Conservation (phyloP, 2,113 vertebrate species). For the Callaeas wilsoni region DNA sequence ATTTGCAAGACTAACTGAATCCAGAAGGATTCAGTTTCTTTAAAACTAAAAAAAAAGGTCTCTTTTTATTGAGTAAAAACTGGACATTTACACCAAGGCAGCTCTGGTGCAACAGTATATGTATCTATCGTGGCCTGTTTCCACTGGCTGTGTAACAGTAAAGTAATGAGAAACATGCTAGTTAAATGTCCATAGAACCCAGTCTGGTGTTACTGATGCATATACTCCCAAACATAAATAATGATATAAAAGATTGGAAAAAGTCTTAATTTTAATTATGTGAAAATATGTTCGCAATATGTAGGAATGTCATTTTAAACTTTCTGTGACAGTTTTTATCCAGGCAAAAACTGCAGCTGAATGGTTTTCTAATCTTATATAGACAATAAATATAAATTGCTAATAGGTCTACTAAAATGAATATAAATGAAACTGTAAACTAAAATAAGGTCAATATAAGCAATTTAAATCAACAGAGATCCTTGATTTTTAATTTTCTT, state of each 20-base stretch:
- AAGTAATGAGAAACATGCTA: not conserved
- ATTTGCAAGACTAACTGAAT: not conserved
- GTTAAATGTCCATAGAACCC: not conserved
- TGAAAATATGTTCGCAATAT: not conserved
- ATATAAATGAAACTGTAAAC: not conserved
- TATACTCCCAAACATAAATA: not conserved
- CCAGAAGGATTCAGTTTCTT: not conserved
- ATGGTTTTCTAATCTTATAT: not conserved
- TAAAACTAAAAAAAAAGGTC: not conserved
- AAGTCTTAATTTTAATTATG: not conserved
- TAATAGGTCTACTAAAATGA: not conserved
- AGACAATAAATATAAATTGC: not conserved
- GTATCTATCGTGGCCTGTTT: not conserved
- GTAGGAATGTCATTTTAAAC: not conserved
- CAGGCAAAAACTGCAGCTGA: not conserved
- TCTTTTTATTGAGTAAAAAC: not conserved
- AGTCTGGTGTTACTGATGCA: not conserved
- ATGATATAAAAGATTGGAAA: not conserved
- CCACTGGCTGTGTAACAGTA: not conserved
- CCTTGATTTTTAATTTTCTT: not conserved
- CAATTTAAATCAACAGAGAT: not conserved
- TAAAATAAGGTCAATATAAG: not conserved
- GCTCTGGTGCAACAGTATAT: not conserved
- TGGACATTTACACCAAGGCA: not conserved
- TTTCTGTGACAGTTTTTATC: not conserved